Conservation (phyloP, 2,113 vertebrate species). For the Hemibagrus wyckioides region DNA sequence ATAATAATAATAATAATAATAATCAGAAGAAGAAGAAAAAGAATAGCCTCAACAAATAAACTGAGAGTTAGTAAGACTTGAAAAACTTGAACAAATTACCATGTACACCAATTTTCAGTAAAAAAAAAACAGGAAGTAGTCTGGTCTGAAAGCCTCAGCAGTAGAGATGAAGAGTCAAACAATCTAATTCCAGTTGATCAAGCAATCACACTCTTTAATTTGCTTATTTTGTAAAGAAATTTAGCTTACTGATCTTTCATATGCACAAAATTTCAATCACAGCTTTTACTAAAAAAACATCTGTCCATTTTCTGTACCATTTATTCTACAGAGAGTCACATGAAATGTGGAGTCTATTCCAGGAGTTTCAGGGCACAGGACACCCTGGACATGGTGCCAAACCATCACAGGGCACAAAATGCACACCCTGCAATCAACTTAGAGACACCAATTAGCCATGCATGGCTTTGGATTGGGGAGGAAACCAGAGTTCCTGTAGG, state of each 20-base stretch:
- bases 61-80: background rate
- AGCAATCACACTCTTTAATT: background rate
- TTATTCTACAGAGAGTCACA: no score
- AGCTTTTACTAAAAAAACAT: background rate
- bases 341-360: no score
- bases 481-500: no score
- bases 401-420: no score
- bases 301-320: no score
- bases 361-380: no score
- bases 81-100: background rate
- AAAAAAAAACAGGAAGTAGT: background rate
- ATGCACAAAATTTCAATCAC: background rate
- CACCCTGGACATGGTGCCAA: no score
- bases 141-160: background rate
- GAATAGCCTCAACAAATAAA: background rate
- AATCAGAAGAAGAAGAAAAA: no score
- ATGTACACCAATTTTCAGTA: background rate
- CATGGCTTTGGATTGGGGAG: no score
- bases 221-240: background rate
- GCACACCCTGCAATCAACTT: no score
- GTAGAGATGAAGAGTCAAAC: background rate
- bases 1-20: no score
- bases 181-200: background rate
- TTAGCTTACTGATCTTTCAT: background rate
- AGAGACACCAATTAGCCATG: no score